Base-by-base conservation (phyloP, 2,797 vertebrate species). In the Pempheris klunzingeri region DNA sequence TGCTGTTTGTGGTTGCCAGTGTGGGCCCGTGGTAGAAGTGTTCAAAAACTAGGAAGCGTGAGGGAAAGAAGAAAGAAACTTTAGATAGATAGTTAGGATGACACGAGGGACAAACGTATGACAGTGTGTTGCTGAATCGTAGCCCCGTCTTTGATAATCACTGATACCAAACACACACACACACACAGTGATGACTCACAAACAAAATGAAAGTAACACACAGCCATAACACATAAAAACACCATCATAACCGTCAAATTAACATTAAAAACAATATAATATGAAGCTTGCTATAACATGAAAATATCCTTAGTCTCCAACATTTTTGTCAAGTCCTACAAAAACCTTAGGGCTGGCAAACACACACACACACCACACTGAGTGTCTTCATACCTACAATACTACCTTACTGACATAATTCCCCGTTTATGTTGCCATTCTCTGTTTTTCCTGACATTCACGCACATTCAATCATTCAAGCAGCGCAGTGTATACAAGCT, bases 11-110 rank as follows among this genome's bases (percentile, higher is more conserved):
- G 10, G 90, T 92, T 1, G 68, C 84, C 38, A 94, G 77, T 0
- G 13, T 55, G 46, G 91, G 50, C 0, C 67, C 80, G 1, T 96
- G 87, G 91, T 97, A 98, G 86, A 94, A 97, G 80, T 95, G 94
- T 69, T 96, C 80, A 89, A 99, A 99, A 91, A 98, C 98, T 99
- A 75, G 34, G 68, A 83, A 34, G 46, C 4, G 71, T 34, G 20
- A 60, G 50, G 60, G 13, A 82, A 77, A 74, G 41, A 46, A 22
- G 11, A 46, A 15, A 22, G 47, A 46, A 41, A n/a, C n/a, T n/a
- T n/a, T n/a, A 49, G 20, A 4, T 15, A 11, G 30, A 32, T n/a
- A n/a, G n/a, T n/a, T n/a, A 10, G 7, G 0, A 63, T 60, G 24
- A 71, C 32, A 24, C 3, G 53, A 8, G 47, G n/a, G n/a, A 71